Evolutionary conservation across 2,797 vertebrate species (phyloP).

Genomic region (Liparis tanakae): DNA sequence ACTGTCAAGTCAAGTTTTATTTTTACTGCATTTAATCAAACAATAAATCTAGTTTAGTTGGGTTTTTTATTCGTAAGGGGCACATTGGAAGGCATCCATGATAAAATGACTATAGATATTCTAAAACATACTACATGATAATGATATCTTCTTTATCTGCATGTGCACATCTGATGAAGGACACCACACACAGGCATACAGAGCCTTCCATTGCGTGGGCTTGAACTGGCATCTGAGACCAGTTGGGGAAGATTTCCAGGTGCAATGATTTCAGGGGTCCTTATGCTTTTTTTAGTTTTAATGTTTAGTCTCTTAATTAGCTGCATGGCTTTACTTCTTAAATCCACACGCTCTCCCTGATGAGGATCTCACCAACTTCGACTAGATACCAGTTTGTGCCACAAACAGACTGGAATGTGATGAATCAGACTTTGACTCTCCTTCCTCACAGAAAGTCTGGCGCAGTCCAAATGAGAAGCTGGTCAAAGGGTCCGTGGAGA

Average conservation of each 20-base stretch:
- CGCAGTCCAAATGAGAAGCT: slow-evolving; percentile 50
- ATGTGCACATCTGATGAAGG: slow-evolving; percentile 70
- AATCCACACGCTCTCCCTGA: slow-evolving; percentile 35
- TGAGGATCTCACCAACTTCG: slow-evolving; percentile 40
- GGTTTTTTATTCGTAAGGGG: not conserved
- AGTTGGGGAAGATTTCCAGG: slow-evolving; percentile 48
- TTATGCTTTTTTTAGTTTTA: slow-evolving; percentile 30
- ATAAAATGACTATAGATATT: slow-evolving; percentile 38
- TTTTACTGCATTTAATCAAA: slow-evolving; percentile 27
- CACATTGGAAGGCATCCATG: slow-evolving; percentile 30
- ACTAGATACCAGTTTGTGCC: slow-evolving; percentile 48
- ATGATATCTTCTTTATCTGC: slow-evolving; percentile 66
- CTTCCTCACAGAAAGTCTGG: slow-evolving; percentile 45
- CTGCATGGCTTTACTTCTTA: slow-evolving; percentile 57
- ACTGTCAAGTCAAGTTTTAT: slow-evolving; percentile 27
- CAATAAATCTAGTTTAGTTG: slow-evolving; percentile 19
- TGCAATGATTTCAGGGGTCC: slow-evolving; percentile 55
- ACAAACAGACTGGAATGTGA: slow-evolving; percentile 54
- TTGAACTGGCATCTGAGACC: slow-evolving; percentile 55
- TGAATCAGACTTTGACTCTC: slow-evolving; percentile 42
- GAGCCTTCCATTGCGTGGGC: slow-evolving; percentile 44
- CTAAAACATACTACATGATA: slow-evolving; percentile 50
- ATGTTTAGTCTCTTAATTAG: slow-evolving; percentile 44
- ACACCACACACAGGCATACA: slow-evolving; percentile 60
- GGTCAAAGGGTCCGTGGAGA: slow-evolving; percentile 23